Conservation (phyloP, 2,113 vertebrate species). For the Mastomys coucha region DNA sequence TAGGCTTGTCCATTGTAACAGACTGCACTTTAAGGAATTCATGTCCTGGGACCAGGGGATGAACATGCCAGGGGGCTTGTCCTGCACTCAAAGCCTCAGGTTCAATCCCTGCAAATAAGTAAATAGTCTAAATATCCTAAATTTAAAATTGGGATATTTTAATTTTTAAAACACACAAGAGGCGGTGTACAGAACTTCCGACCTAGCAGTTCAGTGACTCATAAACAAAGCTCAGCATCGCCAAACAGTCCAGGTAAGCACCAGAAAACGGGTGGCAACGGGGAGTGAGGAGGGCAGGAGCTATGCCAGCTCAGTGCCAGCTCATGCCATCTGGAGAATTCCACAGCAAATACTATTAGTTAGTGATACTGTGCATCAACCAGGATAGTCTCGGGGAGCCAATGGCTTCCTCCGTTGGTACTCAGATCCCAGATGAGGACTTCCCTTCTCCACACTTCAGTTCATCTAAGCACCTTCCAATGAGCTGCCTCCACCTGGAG, state of each 20-base stretch:
- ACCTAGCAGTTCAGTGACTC: background rate
- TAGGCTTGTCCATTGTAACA: background rate
- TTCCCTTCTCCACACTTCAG: background rate
- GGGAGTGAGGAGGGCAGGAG: accelerated
- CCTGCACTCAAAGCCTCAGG: background rate
- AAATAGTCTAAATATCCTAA: background rate
- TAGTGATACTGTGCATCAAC: background rate
- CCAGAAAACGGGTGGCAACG: background rate
- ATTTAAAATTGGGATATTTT: background rate
- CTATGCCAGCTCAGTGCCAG: background rate
- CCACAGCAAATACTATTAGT: background rate
- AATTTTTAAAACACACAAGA: background rate
- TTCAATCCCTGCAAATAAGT: background rate
- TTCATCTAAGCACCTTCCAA: background rate
- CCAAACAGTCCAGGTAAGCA: background rate
- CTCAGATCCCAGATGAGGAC: background rate
- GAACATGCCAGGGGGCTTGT: background rate
- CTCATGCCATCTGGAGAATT: background rate
- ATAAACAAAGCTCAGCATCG: background rate
- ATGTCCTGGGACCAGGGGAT: background rate
- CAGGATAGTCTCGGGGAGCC: background rate
- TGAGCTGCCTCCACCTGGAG: background rate
- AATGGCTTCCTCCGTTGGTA: background rate
- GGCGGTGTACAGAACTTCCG: background rate
- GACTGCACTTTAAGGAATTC: background rate